Evolutionary conservation across 1,140 invertebrate genomes (phyloP).

Genomic region (Cydia amplana): DNA sequence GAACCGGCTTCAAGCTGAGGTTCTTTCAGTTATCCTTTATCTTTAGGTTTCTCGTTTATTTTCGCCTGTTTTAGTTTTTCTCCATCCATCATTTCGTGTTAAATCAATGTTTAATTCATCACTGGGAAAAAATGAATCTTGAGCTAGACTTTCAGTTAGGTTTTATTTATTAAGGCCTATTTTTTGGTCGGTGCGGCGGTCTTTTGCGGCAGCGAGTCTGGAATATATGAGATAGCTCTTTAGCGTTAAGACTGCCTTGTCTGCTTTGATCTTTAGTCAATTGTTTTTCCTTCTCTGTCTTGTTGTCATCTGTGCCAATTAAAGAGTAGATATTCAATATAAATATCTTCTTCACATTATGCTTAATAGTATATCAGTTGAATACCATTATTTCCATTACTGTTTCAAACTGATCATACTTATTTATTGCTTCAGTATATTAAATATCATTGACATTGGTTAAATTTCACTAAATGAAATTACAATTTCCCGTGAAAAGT

Average conservation of each 20-base stretch:
- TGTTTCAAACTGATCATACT: no score
- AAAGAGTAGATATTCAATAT: no score
- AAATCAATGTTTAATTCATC: conserved; percentile 8
- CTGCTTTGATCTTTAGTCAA: no score
- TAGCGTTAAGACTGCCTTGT: no score
- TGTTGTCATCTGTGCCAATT: no score
- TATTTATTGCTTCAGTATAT: no score
- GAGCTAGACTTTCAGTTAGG: not conserved
- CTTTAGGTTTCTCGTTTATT: not conserved
- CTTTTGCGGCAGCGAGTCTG: no score
- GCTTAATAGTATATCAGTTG: no score
- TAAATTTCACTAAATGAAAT: not conserved
- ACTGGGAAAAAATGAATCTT: not conserved
- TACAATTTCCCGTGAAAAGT: not conserved
- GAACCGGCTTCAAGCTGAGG: not conserved
- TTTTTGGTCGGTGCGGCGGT: not conserved
- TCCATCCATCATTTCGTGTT: conserved; percentile 18
- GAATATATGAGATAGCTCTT: no score
- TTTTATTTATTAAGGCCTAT: not conserved
- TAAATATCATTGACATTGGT: not conserved
- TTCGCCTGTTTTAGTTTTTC: conserved; percentile 5
- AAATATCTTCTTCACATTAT: no score
- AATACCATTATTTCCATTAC: no score
- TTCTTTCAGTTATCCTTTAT: not conserved
- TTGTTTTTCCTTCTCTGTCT: no score